Conservation (phyloP, 2,113 vertebrate species). For the Perca schrenkii region DNA sequence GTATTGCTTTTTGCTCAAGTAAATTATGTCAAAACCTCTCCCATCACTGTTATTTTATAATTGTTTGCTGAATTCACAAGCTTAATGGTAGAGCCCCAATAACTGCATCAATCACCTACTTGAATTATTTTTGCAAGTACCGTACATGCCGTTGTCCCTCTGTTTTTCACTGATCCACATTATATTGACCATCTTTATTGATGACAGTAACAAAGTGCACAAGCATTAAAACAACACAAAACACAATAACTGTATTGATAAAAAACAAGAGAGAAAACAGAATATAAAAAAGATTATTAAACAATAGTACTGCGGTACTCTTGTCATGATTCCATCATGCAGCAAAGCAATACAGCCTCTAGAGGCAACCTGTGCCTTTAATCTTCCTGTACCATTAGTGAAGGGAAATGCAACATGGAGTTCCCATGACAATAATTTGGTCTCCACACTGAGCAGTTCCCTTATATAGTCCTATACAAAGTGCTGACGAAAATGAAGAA, state of each 20-base stretch:
- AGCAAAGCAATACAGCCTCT: slow-evolving; percentile 84
- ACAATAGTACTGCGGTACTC: slow-evolving; percentile 85
- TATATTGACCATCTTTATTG: slow-evolving; percentile 80
- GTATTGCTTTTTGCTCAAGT: background rate
- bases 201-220: slow-evolving; percentile 85
- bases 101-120: background rate
- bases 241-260: slow-evolving; percentile 66
- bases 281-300: slow-evolving; percentile 85
- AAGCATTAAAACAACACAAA: slow-evolving; percentile 74
- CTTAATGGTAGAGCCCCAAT: background rate
- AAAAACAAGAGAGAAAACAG: slow-evolving; percentile 61
- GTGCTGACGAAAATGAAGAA: slow-evolving; percentile 77
- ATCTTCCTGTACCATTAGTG: slow-evolving; percentile 80
- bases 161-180: slow-evolving; percentile 23
- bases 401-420: slow-evolving; percentile 73
- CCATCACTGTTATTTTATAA: background rate
- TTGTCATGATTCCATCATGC: slow-evolving; percentile 87
- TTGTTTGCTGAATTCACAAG: background rate
- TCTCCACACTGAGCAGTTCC: slow-evolving; percentile 78
- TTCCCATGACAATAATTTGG: slow-evolving; percentile 77
- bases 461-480: slow-evolving; percentile 84
- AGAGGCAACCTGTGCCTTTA: slow-evolving; percentile 92
- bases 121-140: background rate
- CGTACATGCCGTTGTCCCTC: background rate
- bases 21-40: background rate